Evolutionary conservation across 2,113 vertebrate species (phyloP).

Genomic region (Calyptomena viridis): DNA sequence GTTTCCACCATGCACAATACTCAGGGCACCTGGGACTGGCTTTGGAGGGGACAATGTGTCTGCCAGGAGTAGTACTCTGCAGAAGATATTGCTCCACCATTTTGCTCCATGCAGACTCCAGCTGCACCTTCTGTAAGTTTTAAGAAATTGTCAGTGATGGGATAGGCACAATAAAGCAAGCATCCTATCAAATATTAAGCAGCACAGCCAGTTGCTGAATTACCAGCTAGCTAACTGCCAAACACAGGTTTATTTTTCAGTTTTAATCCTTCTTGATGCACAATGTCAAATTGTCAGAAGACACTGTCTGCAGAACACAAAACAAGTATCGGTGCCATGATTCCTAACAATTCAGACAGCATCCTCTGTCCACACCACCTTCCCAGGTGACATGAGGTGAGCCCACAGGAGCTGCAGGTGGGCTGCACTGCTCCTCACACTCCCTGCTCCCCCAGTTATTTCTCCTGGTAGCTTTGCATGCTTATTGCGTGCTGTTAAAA

Average conservation of each 20-base stretch:
- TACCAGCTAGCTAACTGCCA: slow-evolving; percentile 1
- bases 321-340: neutral
- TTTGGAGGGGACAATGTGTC: neutral
- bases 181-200: neutral
- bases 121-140: neutral
- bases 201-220: neutral
- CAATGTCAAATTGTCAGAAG: neutral
- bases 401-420: neutral
- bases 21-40: neutral
- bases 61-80: neutral
- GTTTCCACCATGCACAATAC: rapidly evolving
- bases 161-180: neutral
- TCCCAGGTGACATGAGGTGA: neutral
- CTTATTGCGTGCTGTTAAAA: slow-evolving; percentile 45
- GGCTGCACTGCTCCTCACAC: neutral
- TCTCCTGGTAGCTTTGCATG: slow-evolving; percentile 47
- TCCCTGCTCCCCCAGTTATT: neutral
- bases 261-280: neutral
- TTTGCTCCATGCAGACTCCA: neutral
- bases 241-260: neutral
- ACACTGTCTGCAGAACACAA: neutral
- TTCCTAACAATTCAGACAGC: neutral
- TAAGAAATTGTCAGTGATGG: neutral
- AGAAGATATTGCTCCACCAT: neutral
- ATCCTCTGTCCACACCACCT: neutral